Evolutionary conservation across 1,140 invertebrate genomes (phyloP).

Genomic region (Drosophila sproati): DNA sequence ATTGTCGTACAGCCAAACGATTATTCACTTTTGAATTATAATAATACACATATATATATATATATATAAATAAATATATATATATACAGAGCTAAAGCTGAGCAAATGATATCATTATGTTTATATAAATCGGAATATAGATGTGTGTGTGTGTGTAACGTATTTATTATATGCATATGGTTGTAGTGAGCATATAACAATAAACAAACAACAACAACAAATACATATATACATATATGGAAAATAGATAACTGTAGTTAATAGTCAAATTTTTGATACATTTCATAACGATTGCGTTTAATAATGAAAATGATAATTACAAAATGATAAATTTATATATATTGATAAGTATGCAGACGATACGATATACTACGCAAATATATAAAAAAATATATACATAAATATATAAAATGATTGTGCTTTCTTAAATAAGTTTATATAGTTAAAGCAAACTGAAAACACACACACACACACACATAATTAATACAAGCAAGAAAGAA

Average conservation of each 20-base stretch:
- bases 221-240: slow-evolving; percentile 37
- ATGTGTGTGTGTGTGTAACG: slow-evolving; percentile 24
- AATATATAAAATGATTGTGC: slow-evolving; percentile 54
- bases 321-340: slow-evolving; percentile 6
- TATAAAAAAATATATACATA: slow-evolving; percentile 35
- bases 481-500: slow-evolving; percentile 16
- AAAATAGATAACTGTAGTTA: slow-evolving; percentile 72
- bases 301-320: slow-evolving; percentile 30
- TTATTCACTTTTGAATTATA: slow-evolving; percentile 49
- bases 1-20: slow-evolving; percentile 12
- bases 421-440: slow-evolving; percentile 49
- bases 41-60: slow-evolving; percentile 11
- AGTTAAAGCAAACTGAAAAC: slow-evolving; percentile 24
- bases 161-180: slow-evolving; percentile 21
- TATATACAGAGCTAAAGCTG: slow-evolving; percentile 56
- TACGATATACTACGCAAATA: slow-evolving; percentile 39
- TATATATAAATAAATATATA: slow-evolving; percentile 15
- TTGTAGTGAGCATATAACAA: slow-evolving; percentile 12
- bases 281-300: slow-evolving; percentile 54
- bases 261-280: slow-evolving; percentile 82
- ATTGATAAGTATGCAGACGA: slow-evolving; percentile 24
- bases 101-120: slow-evolving; percentile 78
- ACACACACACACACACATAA: neutral
- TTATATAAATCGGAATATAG: slow-evolving; percentile 55
- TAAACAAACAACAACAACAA: slow-evolving; percentile 42